Evolutionary conservation across 2,888 invertebrate genomes (phyloP).

Genomic region (Thysanoteuthis rhombus): DNA sequence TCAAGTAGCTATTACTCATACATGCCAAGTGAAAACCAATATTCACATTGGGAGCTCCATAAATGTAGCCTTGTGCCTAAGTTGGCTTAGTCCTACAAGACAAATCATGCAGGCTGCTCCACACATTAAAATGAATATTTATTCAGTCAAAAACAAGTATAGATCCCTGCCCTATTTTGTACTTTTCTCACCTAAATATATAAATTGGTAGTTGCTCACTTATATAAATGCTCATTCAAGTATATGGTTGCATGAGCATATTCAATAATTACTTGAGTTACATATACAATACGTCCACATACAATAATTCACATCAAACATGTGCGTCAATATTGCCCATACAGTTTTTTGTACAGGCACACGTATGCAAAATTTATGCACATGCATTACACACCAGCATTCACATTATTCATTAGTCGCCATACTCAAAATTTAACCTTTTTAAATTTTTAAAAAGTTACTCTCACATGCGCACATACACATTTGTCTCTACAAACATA

Average conservation of each 20-base stretch:
- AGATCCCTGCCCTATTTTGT: too few species aligned
- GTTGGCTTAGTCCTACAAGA: background rate
- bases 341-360: background rate
- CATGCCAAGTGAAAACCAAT: too few species aligned
- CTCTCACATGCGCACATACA: background rate
- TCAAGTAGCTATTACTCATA: too few species aligned
- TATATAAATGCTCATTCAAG: background rate
- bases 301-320: background rate
- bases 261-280: background rate
- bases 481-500: background rate
- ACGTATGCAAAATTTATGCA: background rate
- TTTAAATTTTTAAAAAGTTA: background rate
- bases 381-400: background rate
- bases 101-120: background rate
- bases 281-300: background rate
- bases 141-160: too few species aligned
- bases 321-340: background rate
- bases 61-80: background rate
- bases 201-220: background rate
- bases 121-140: too few species aligned
- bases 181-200: too few species aligned
- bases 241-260: background rate
- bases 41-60: too few species aligned
- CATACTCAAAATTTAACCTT: background rate
- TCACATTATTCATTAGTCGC: background rate